phyloP scores from a whole-genome alignment of 2,797 vertebrate species.

The Sorex maritimensis region DNA sequence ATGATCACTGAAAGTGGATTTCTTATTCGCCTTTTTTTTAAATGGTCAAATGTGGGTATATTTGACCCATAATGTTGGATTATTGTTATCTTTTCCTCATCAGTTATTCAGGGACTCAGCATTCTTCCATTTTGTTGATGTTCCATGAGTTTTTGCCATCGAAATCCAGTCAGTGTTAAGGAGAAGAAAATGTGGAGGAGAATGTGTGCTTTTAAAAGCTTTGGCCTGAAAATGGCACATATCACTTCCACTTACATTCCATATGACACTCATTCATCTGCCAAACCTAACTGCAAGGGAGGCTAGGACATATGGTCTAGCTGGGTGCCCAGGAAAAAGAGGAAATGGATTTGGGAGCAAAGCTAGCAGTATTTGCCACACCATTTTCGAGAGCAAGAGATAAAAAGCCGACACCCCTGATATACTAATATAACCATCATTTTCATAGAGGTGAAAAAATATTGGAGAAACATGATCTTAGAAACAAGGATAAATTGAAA shows the following conservation, averaged over 20 bases:
- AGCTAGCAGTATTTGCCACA: conserved; percentile 62
- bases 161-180: conserved; percentile 69
- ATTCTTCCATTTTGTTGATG: conserved; percentile 47
- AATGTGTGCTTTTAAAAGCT: conserved; percentile 82
- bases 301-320: conserved; percentile 86
- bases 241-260: conserved; percentile 82
- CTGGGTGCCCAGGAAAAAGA: conserved; percentile 83
- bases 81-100: conserved; percentile 36
- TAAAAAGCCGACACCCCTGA: neutral
- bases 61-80: neutral
- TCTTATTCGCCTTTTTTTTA: neutral
- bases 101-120: neutral
- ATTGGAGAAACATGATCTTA: conserved; percentile 33
- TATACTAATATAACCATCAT: conserved; percentile 37
- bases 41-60: neutral
- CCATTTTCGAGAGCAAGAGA: conserved; percentile 60
- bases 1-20: neutral
- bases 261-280: conserved; percentile 84
- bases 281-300: conserved; percentile 82
- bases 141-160: conserved; percentile 47
- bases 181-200: conserved; percentile 67
- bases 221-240: conserved; percentile 85
- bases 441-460: conserved; percentile 40
- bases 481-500: conserved; percentile 43
- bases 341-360: conserved; percentile 82